Conservation (phyloP, 2,113 vertebrate genomes). For the Syrmaticus mikado region DNA sequence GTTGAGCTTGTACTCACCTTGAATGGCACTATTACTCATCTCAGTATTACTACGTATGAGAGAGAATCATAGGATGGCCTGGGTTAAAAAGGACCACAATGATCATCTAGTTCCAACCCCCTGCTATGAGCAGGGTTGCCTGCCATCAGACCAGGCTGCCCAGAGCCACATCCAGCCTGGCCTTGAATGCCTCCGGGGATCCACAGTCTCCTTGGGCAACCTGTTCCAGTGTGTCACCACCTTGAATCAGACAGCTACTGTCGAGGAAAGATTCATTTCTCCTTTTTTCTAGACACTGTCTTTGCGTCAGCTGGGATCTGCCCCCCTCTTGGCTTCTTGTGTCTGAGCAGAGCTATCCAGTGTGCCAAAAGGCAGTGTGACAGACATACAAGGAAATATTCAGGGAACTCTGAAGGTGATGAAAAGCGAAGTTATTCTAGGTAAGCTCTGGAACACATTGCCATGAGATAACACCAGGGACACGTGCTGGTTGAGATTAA, state of each 20-base stretch:
- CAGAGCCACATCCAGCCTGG: no score
- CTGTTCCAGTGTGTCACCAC: no score
- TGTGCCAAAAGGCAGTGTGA: background rate
- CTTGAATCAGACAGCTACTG: background rate
- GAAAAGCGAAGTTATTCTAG: slow-evolving; percentile 56
- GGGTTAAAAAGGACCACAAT: no score
- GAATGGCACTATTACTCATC: background rate
- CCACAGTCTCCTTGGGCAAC: no score
- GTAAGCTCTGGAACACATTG: slow-evolving; percentile 46
- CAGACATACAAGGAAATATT: slow-evolving; percentile 30
- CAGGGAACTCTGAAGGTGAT: slow-evolving; percentile 41
- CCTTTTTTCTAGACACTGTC: background rate
- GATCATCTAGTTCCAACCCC: no score
- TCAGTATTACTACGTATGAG: background rate
- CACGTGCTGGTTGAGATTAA: slow-evolving; percentile 46
- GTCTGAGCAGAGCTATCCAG: slow-evolving; percentile 15
- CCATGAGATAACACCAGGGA: slow-evolving; percentile 38
- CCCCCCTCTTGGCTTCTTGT: background rate
- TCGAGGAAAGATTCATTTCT: background rate
- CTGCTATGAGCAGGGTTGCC: no score
- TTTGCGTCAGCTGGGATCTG: background rate
- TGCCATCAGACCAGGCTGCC: no score
- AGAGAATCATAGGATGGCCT: no score
- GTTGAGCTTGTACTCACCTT: background rate
- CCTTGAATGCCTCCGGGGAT: no score